Conservation (phyloP, 2,888 invertebrate species). For the Lamproptera curius region DNA sequence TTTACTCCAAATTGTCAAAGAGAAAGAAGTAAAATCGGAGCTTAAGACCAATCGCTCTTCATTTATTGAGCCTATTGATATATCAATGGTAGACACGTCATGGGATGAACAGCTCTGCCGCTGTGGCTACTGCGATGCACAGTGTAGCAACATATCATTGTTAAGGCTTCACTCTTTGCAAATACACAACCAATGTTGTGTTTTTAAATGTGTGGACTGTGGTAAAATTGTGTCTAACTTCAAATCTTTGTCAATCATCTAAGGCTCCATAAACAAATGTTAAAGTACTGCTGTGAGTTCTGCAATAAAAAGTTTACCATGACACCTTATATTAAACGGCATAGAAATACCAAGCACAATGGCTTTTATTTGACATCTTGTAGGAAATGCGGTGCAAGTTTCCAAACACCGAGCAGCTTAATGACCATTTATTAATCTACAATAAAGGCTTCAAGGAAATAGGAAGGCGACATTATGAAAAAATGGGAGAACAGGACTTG, state of each 20-base stretch:
- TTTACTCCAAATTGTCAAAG: slow-evolving; percentile 38
- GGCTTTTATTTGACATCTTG: slow-evolving; percentile 41
- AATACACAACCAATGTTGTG: slow-evolving; percentile 57
- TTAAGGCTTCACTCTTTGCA: slow-evolving; percentile 59
- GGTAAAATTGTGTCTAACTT: slow-evolving; percentile 48
- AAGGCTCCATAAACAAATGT: slow-evolving; percentile 49
- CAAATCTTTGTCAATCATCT: slow-evolving; percentile 56
- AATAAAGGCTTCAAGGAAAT: slow-evolving; percentile 38
- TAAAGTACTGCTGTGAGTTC: slow-evolving; percentile 59
- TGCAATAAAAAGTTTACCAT: slow-evolving; percentile 52
- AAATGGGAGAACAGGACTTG: slow-evolving; percentile 34
- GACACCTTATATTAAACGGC: slow-evolving; percentile 45
- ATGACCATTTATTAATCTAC: slow-evolving; percentile 54
- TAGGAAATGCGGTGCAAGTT: slow-evolving; percentile 50
- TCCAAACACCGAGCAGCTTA: slow-evolving; percentile 49
- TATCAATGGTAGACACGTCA: slow-evolving; percentile 33
- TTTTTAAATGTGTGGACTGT: slow-evolving; percentile 63
- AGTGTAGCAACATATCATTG: slow-evolving; percentile 55
- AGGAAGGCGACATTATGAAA: slow-evolving; percentile 26
- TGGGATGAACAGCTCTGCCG: slow-evolving; percentile 63
- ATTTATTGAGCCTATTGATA: slow-evolving; percentile 26
- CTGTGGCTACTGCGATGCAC: slow-evolving; percentile 61
- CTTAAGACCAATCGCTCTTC: slow-evolving; percentile 10
- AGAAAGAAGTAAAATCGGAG: slow-evolving; percentile 38
- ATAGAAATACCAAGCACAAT: slow-evolving; percentile 40